A percentile compares a stretch with the other conserved stretches of the same genome.
Evolutionary conservation across 2,888 invertebrate genomes (phyloP).

Genomic region (Choristoneura rosaceana): DNA sequence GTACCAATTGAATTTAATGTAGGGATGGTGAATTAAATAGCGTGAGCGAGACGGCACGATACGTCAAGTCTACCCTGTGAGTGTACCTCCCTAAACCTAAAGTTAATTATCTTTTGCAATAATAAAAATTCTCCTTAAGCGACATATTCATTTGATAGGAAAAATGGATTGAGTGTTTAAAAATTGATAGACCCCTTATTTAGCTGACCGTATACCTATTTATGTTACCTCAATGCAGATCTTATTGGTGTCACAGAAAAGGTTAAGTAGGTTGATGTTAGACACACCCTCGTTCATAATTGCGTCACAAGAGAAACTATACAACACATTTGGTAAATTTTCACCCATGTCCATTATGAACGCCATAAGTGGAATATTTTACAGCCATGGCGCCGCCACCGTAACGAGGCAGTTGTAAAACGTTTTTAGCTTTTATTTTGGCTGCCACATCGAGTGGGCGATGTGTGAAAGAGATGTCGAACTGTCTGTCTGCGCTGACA

Average conservation of each 20-base stretch:
- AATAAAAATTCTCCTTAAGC: too few relatives aligned
- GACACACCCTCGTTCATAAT: slow-evolving; percentile 16
- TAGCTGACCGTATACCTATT: too few relatives aligned
- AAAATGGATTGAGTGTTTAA: too few relatives aligned
- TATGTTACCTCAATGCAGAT: neutral
- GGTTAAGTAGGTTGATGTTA: slow-evolving; percentile 5
- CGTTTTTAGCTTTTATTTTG: slow-evolving; percentile 33
- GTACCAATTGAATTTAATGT: too few relatives aligned
- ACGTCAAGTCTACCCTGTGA: too few relatives aligned
- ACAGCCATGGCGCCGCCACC: slow-evolving; percentile 23
- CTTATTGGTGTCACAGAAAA: slow-evolving; percentile 1
- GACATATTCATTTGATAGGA: too few relatives aligned
- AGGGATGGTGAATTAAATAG: too few relatives aligned
- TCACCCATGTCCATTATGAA: slow-evolving; percentile 32
- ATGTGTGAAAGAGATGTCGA: slow-evolving; percentile 27
- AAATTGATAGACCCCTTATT: too few relatives aligned
- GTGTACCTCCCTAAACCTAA: too few relatives aligned
- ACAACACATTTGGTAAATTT: slow-evolving; percentile 30
- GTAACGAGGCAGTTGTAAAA: slow-evolving; percentile 25
- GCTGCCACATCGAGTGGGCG: slow-evolving; percentile 21
- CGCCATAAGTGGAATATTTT: slow-evolving; percentile 34
- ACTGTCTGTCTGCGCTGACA: neutral
- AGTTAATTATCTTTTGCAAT: too few relatives aligned
- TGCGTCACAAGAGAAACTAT: slow-evolving; percentile 32
- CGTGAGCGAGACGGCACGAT: too few relatives aligned